Conservation (phyloP, 2,797 vertebrate species). For the Phataginus tetradactyla region DNA sequence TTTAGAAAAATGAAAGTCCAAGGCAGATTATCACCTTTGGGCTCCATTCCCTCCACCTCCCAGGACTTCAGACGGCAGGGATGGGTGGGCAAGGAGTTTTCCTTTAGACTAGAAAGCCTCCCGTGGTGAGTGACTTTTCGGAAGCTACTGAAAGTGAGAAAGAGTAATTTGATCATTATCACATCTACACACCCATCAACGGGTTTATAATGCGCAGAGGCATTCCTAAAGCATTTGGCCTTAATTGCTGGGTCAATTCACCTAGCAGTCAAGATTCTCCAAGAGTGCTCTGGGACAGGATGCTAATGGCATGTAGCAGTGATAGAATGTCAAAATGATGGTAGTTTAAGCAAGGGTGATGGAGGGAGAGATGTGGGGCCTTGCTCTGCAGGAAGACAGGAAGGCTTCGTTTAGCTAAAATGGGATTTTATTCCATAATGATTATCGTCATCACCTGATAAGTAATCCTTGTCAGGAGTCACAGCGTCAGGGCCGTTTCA, state of each 20-base stretch:
- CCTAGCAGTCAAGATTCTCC: slow-evolving; percentile 75
- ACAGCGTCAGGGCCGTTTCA: neutral
- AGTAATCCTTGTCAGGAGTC: neutral
- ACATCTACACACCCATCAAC: slow-evolving; percentile 72
- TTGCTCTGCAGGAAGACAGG: neutral
- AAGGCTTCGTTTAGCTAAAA: slow-evolving; percentile 3
- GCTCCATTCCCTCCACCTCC: neutral
- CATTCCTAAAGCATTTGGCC: slow-evolving; percentile 76
- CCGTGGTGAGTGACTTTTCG: slow-evolving; percentile 78
- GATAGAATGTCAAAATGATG: slow-evolving; percentile 56
- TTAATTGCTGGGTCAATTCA: slow-evolving; percentile 80
- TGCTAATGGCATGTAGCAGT: slow-evolving; percentile 67
- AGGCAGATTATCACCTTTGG: neutral
- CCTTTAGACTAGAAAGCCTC: neutral
- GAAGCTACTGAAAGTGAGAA: slow-evolving; percentile 78
- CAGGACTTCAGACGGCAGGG: neutral
- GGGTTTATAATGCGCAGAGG: slow-evolving; percentile 80
- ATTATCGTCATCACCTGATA: neutral
- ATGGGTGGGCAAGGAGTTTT: neutral
- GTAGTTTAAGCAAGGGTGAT: slow-evolving; percentile 41
- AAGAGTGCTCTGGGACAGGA: slow-evolving; percentile 65
- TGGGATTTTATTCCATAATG: neutral
- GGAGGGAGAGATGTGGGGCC: neutral
- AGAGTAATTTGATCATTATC: slow-evolving; percentile 82
- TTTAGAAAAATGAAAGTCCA: slow-evolving; percentile 2